phyloP scores from a whole-genome alignment of 2,888 invertebrate species.

The Eilema depressum region DNA sequence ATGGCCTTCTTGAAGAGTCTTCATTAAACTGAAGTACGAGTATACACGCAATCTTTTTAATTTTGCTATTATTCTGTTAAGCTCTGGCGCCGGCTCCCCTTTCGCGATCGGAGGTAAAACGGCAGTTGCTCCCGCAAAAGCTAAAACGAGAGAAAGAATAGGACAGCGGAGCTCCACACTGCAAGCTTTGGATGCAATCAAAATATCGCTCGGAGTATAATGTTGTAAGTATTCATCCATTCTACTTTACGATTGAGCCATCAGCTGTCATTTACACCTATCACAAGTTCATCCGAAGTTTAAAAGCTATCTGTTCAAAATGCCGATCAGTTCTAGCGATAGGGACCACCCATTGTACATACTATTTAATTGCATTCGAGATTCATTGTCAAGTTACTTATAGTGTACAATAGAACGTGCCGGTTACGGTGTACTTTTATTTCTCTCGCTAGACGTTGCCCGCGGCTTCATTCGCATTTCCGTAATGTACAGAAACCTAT shows the following conservation, averaged over 20 bases:
- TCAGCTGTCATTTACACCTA: conserved; percentile 3
- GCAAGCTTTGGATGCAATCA: background rate
- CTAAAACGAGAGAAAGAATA: no score
- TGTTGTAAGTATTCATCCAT: background rate
- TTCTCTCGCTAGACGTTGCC: background rate
- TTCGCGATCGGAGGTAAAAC: background rate
- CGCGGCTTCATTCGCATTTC: background rate
- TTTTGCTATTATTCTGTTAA: background rate
- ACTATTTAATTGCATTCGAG: conserved; percentile 1
- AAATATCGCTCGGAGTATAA: no score
- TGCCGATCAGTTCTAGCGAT: background rate
- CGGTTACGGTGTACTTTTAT: background rate
- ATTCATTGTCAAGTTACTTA: background rate
- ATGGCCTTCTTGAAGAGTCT: no score
- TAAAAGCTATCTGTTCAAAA: background rate
- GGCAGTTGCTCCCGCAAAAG: no score
- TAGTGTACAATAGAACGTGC: background rate
- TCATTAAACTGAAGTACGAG: no score
- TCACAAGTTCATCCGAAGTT: background rate
- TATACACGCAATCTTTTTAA: no score
- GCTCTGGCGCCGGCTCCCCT: background rate
- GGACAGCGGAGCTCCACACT: background rate
- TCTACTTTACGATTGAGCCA: background rate
- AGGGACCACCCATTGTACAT: conserved; percentile 1
- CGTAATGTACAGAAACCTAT: background rate